phyloP scores from a whole-genome alignment of 2,113 vertebrate species.

The Myanophis thanlyinensis region DNA sequence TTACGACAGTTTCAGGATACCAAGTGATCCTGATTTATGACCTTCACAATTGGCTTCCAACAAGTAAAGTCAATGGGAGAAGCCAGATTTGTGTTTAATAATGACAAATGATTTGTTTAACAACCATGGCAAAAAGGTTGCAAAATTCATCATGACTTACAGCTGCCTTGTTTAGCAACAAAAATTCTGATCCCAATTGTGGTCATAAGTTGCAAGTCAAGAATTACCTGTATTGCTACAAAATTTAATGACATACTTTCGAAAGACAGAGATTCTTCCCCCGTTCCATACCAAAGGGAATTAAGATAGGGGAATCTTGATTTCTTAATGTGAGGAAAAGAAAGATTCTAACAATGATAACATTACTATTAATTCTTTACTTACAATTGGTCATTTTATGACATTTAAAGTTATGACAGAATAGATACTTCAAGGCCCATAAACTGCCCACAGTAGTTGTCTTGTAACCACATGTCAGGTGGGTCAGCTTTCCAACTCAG shows the following conservation, averaged over 20 bases:
- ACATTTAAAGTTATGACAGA: background rate
- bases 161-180: too few relatives aligned
- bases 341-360: background rate
- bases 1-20: too few relatives aligned
- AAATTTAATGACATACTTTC: background rate
- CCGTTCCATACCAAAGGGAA: background rate
- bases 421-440: background rate
- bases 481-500: background rate
- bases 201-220: too few relatives aligned
- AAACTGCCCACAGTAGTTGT: background rate
- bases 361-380: background rate
- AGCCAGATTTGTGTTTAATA: too few relatives aligned
- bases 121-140: too few relatives aligned
- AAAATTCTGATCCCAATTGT: too few relatives aligned
- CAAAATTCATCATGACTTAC: too few relatives aligned
- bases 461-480: background rate
- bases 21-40: too few relatives aligned
- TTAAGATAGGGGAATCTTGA: background rate
- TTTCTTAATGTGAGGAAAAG: background rate
- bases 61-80: too few relatives aligned
- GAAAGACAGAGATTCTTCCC: background rate
- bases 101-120: too few relatives aligned
- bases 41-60: too few relatives aligned
- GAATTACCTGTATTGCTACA: background rate
- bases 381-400: background rate